Evolutionary conservation across 2,113 vertebrate genomes (phyloP), one percentile per base, ranked within the genome.

Genomic region (Ploceus nigricollis): DNA sequence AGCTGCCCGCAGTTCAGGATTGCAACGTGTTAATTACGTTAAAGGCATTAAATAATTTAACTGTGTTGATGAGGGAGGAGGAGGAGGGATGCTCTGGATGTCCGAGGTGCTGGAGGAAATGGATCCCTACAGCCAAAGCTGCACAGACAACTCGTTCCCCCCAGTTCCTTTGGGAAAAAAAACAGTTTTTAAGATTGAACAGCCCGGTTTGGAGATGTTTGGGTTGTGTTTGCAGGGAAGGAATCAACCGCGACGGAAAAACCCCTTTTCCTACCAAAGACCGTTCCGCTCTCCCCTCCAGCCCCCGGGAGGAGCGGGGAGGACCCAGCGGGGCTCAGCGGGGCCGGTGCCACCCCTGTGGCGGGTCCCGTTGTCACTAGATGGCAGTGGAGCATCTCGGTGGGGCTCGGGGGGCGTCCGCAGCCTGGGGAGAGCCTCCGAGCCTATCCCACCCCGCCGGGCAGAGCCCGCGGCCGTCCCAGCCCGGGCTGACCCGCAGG

Each of bases 351-450:
- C 87, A 2, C 7, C 37, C 44, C 45, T n/a, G 30, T 7, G 7
- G 11, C 9, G 31, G 42, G 31, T 33, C 23, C 78, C 79, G 2
- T 2, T 76, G 92, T 97, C 98, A 96, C 97, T 97, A 97, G 97
- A 64, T 97, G 98, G 96, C 97, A 92, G 70, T 77, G 92, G 93
- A 77, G 86, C 88, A 76, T 90, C 92, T 96, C 96, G 47, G 20
- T 4, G 20, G 21, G 45, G 60, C 42, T 37, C 45, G 14, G 48
- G 75, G 58, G 75, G 35, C 19, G 30, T 21, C 22, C 10, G 12
- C n/a, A 63, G 18, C 69, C 37, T 1, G 33, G 25, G 24, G 48
- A 25, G 35, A 30, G n/a, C 44, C 47, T 5, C 31, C 3, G 39
- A 33, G 60, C 30, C 37, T 4, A 3, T 4, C 24, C 31, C 75